Percentiles rank a stretch among this genome's conserved stretches.
These are phyloP conservation scores for Diorhabda carinulata DNA, from an alignment of 1,140 invertebrate species.

Conservation along the genomic window DNA sequence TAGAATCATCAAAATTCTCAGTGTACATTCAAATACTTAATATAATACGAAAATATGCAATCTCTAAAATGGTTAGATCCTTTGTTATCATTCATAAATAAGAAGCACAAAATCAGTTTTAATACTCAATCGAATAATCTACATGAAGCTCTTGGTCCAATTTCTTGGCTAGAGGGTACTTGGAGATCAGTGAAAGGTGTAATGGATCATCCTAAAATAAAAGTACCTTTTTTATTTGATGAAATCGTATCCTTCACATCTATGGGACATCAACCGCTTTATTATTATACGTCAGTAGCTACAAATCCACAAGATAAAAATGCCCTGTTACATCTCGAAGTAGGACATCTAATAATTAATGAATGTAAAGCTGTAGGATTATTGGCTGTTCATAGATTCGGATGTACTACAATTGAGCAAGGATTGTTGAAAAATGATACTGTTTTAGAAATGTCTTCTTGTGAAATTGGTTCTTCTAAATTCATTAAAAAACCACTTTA, in stretches of 20 bases:
- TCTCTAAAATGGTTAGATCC: too few relatives aligned
- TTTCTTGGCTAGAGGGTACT: background rate
- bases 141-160: background rate
- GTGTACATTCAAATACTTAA: too few relatives aligned
- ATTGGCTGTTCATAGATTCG: background rate
- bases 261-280: background rate
- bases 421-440: background rate
- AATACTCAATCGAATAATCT: too few relatives aligned
- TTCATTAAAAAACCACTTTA: background rate
- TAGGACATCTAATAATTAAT: background rate
- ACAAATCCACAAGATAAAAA: background rate
- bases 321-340: background rate
- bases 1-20: too few relatives aligned
- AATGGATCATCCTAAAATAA: conserved; percentile 1
- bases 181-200: background rate
- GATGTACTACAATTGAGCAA: background rate
- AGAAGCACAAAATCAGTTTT: too few relatives aligned
- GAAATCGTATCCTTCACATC: background rate
- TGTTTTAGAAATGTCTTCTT: background rate
- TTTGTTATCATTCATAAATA: too few relatives aligned
- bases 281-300: background rate
- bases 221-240: background rate
- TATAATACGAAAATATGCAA: too few relatives aligned
- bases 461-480: background rate
- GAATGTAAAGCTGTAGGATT: background rate